phyloP scores from a whole-genome alignment of 2,113 vertebrate genomes.

The Struthidea cinerea region DNA sequence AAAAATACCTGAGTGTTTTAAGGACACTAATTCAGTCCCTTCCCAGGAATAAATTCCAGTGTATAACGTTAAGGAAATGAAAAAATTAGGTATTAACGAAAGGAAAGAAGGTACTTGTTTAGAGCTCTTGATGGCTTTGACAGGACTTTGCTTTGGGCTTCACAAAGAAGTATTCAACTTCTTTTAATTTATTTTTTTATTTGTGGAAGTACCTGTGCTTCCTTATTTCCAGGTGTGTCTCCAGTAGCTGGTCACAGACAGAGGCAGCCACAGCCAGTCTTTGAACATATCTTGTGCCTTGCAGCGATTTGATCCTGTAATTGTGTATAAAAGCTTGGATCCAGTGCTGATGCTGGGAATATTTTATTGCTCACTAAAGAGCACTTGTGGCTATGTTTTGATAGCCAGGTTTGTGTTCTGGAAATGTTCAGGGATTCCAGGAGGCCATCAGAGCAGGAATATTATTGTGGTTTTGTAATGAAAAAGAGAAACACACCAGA shows the following conservation, averaged over 20 bases:
- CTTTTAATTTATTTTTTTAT: background rate
- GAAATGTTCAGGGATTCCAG: conserved; percentile 5
- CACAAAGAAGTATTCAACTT: background rate
- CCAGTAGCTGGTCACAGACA: background rate
- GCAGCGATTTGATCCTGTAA: background rate
- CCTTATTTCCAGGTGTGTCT: background rate
- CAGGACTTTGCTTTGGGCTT: background rate
- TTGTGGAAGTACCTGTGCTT: background rate
- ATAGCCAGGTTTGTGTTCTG: conserved; percentile 49
- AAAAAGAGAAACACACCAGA: background rate
- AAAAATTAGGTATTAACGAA: background rate
- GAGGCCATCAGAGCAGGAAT: background rate
- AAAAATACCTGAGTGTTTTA: background rate
- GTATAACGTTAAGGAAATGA: background rate
- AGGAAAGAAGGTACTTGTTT: background rate
- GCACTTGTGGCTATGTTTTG: conserved; percentile 38
- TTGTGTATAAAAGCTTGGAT: conserved; percentile 19
- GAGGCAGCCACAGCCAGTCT: background rate
- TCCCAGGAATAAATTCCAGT: background rate
- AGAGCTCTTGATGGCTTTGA: background rate
- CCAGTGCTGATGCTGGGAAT: background rate
- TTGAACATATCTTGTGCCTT: background rate
- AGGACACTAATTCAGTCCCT: background rate
- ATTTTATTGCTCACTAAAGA: conserved; percentile 46
- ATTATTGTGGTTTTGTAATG: background rate